Base-by-base conservation (phyloP, 1,140 invertebrate species). In the Ctenoplectra terminalis region DNA sequence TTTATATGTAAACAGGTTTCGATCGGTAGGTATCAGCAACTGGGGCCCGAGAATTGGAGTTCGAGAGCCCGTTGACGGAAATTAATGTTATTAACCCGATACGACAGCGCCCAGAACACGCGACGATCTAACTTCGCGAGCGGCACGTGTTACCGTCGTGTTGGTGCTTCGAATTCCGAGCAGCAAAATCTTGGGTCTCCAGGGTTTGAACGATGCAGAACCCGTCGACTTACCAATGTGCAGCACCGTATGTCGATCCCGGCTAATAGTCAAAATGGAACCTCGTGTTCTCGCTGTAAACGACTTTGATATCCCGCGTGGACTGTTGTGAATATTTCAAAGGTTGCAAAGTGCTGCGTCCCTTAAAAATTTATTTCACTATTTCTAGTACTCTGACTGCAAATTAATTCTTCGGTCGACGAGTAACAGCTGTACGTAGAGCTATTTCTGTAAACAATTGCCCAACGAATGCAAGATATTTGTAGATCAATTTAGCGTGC, bases 1-100 rank as follows among this genome's bases (percentile, higher is more conserved):
- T 88, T 87, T 88, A 74, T 88, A 88, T 88, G 87, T 88, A 88
- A 88, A 88, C 87, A 64, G 87, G 83, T 67, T 88, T 87, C 87
- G 87, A 88, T 88, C 87, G 82, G 76, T 78, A 73, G 73, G 56
- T 70, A 73, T 81, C 54, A 31, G 64, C 77, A 60, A 69, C 70
- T 66, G 72, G 54, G 73, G 46, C 80, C 46, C 64, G 66, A 37
- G 67, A 84, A 79, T 77, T 75, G 37, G 34, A 84, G 85, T 87
- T 81, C 56, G 77, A 81, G 82, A 72, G 56, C 63, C 85, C 70
- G 81, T 87, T 83, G 70, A 52, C 85, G 81, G 72, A 73, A 87
- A 87, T 87, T 87, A 87, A 87, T 83, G 81, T 81, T 83, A 86
- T 87, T 72, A 83, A 83, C 52, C 77, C 52, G 29, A 67, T 61